A percentile compares a stretch with the other conserved stretches of the same genome.
Conservation (phyloP, 2,113 vertebrate species). For the Illadopsis cleaveri region DNA sequence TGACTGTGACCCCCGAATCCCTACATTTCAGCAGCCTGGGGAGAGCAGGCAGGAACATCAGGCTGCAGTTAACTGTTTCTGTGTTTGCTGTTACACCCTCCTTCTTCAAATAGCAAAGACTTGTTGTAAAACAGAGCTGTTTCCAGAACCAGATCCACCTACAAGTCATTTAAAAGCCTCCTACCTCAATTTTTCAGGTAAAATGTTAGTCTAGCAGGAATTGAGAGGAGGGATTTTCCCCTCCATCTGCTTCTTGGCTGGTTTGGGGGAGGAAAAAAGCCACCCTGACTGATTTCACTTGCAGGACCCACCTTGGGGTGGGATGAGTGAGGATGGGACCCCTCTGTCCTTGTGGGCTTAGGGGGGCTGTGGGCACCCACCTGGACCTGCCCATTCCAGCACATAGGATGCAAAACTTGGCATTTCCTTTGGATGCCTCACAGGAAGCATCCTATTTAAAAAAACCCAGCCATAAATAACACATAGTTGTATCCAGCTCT, state of each 20-base stretch:
- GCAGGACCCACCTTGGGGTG: background rate
- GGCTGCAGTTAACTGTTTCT: constrained; percentile 11
- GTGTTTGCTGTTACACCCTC: constrained; percentile 5
- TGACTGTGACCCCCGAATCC: background rate
- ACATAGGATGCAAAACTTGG: background rate
- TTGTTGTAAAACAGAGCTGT: constrained; percentile 44
- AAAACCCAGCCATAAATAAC: background rate
- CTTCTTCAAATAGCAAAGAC: constrained; percentile 16
- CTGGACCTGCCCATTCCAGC: background rate
- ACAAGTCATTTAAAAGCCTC: constrained; percentile 38
- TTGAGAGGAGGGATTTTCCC: background rate
- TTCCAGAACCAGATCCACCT: constrained; percentile 55
- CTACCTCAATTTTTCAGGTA: constrained; percentile 25
- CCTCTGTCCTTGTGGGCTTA: rapidly evolving
- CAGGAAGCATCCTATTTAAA: background rate
- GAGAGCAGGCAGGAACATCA: background rate
- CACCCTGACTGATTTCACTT: background rate
- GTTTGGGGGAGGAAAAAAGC: background rate
- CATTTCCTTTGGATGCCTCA: background rate
- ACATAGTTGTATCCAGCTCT: background rate
- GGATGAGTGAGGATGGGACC: background rate
- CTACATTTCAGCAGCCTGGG: background rate
- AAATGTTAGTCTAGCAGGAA: constrained; percentile 37
- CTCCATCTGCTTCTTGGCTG: background rate
- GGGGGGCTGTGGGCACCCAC: background rate